Conservation (phyloP, 2,888 invertebrate species). For the Acholoe squamosa region DNA sequence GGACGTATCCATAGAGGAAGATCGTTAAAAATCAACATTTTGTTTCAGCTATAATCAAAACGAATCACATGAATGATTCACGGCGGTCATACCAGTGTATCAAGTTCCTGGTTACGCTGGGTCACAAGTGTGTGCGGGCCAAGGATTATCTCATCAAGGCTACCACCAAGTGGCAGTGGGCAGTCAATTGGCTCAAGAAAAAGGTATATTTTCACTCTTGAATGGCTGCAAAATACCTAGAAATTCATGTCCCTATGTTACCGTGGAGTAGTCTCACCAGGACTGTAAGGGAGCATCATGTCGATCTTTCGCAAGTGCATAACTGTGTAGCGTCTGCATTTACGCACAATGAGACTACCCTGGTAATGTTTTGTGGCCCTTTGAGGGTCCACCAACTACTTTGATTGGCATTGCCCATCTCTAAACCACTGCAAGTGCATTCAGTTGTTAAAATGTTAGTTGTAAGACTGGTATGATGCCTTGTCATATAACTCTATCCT, state of each 20-base stretch:
- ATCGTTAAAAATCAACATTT: background rate
- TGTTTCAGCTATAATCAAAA: conserved; percentile 80
- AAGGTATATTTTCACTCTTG: conserved; percentile 82
- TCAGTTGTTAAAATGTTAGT: too few relatives aligned
- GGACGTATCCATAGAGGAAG: background rate
- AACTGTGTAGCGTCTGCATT: too few relatives aligned
- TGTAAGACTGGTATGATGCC: too few relatives aligned
- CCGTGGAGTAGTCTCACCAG: background rate
- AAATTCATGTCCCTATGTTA: background rate
- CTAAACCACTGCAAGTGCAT: too few relatives aligned
- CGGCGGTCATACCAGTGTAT: conserved; percentile 84
- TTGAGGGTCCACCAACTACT: too few relatives aligned
- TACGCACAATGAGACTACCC: too few relatives aligned
- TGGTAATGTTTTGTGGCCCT: too few relatives aligned
- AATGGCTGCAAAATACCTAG: conserved; percentile 52
- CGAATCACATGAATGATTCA: conserved; percentile 83
- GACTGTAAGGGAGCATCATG: too few relatives aligned
- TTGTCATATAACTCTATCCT: too few relatives aligned
- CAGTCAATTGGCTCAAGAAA: conserved; percentile 84
- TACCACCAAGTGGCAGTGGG: conserved; percentile 84
- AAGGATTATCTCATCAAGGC: conserved; percentile 83
- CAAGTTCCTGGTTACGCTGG: conserved; percentile 84
- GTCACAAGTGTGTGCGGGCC: conserved; percentile 81
- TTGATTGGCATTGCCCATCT: too few relatives aligned
- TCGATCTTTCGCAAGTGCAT: conserved; percentile 58